Conservation (phyloP, 2,888 invertebrate genomes). For the Plagiodera versicolora region DNA sequence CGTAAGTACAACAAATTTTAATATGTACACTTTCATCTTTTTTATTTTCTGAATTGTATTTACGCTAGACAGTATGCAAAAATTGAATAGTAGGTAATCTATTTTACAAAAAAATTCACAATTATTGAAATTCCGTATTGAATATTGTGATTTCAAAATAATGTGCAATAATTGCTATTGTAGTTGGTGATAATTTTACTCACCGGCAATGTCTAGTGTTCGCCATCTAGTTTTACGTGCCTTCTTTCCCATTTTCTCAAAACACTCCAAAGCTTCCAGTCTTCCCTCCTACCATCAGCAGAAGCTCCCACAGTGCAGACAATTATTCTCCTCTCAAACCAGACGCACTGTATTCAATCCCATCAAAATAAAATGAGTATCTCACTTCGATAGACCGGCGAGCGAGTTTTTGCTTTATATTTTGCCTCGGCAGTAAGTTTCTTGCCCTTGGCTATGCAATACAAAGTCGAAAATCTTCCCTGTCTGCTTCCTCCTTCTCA, state of each 20-base stretch:
- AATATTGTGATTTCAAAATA: too few species aligned
- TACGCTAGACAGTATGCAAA: too few species aligned
- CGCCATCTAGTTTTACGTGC: slow-evolving; percentile 66
- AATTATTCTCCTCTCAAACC: background rate
- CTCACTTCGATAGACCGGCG: background rate
- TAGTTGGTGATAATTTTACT: too few species aligned
- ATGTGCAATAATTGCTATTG: too few species aligned
- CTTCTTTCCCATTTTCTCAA: slow-evolving; percentile 61
- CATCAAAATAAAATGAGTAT: background rate
- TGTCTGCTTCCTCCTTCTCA: background rate
- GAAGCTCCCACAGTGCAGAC: slow-evolving; percentile 16
- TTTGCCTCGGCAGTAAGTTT: too few species aligned
- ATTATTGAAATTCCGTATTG: too few species aligned
- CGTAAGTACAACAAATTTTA: too few species aligned
- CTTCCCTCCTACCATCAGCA: slow-evolving; percentile 29
- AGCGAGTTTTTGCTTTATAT: background rate
- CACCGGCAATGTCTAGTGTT: slow-evolving; percentile 62
- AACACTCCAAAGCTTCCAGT: slow-evolving; percentile 29
- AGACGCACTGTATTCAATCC: background rate
- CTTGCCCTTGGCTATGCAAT: too few species aligned
- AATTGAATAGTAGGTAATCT: too few species aligned
- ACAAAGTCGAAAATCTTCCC: background rate
- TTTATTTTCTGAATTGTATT: too few species aligned
- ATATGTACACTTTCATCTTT: too few species aligned
- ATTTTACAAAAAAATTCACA: too few species aligned